Evolutionary conservation across 2,113 vertebrate genomes (phyloP), one percentile per base, ranked within the genome.

Genomic region (Passer montanus): DNA sequence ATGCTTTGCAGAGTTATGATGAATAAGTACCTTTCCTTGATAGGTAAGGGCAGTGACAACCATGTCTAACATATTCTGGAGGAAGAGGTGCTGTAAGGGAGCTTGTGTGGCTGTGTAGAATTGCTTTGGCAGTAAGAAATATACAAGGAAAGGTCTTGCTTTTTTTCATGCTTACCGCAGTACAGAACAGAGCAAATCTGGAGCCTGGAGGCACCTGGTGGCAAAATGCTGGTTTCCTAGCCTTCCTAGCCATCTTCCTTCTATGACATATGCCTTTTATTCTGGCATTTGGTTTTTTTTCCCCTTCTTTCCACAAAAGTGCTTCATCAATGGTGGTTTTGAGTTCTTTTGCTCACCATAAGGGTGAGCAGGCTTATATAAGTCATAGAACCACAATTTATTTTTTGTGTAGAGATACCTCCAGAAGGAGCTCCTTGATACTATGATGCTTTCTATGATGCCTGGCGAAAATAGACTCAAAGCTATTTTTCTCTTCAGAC

Each of bases 251-350:
- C 35, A 50, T 62, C 10, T n/a, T 46, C 20, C 12, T 50, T 87
- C 50, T 76, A 18, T 0, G 1, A 59, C 6, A 1, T 15, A 1
- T 67, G 47, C 6, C 3, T 78, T 70, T 46, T 84, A 1, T 35
- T 60, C 15, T 76, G 31, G 7, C 4, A 4, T 62, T 83, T 56
- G 1, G 15, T 28, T 8, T 1, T n/a, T 47, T 74, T 77, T 31
- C 31, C 5, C 9, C 5, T 74, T 87, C 33, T 86, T 91, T 68
- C 19, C 35, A 53, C 12, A 10, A 4, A 87, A 52, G 15, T 52
- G 8, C 35, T 55, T 31, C 8, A 10, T 46, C 35, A 56, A 0
- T 37, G 27, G 20, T 67, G 47, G 7, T 12, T 91, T 84, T 58
- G 17, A 37, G 31, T 55, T 19, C 11, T 86, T 67, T 64, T 89